Base-by-base conservation (phyloP, 2,113 vertebrate genomes). In the Chauna torquata region DNA sequence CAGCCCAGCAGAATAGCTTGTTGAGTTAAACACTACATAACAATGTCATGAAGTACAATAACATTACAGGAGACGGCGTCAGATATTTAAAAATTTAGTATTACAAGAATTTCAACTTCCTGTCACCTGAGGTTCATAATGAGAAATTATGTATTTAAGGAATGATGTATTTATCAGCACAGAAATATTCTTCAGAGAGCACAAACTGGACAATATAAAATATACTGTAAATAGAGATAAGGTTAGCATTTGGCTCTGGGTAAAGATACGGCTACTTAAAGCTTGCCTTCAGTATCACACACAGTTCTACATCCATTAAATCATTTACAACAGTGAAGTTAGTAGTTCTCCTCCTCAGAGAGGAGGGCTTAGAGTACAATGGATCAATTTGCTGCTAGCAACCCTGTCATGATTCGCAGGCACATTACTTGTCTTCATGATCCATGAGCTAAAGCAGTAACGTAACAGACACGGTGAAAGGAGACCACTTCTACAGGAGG, bases 21-120 rank as follows among this genome's bases (percentile, higher is more conserved):
- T 24, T 23, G 70, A 87, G 62, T 92, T 69, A 97, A 96, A 88
- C 93, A 95, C 75, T 25, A 59, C 91, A 95, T 94, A 97, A 92
- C 82, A 95, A 97, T 90, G 94, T 58, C 65, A 87, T 97, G 88
- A 96, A 62, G 66, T 32, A 72, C 54, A 75, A 7, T 5, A 71
- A 81, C 65, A 85, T 94, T 55, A 80, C 78, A 70, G 42, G 16
- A 87, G 50, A 74, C 89, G 19, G 59, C 2, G n/a, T 87, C 70
- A 91, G 42, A 82, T 71, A 19, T 16, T 54, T 55, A 45, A 72
- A 66, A 54, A n/a, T 30, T 30, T 6, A 9, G 42, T 36, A n/a
- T 44, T 54, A 57, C 22, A 32, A n/a, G 40, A 66, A 47, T 25
- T 86, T 47, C 40, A 82, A 62, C 84, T 92, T 96, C 95, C 92